phyloP scores from a whole-genome alignment of 2,797 vertebrate species.

The Peromyscus eremicus region DNA sequence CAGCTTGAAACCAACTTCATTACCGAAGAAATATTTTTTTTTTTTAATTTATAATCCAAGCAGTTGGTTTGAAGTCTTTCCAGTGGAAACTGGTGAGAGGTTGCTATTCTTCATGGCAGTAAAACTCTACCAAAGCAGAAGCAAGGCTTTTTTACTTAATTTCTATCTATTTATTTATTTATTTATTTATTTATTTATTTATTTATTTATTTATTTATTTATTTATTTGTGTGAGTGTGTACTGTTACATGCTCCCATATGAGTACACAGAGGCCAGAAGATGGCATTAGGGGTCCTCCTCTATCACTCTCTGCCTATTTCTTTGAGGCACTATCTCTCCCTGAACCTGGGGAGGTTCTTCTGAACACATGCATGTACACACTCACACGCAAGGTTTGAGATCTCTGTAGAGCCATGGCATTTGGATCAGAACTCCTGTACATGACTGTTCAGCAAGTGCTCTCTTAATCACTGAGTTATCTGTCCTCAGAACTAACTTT shows the following conservation, averaged over 20 bases:
- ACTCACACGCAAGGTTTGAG: background rate
- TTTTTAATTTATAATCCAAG: background rate
- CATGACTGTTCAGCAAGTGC: background rate
- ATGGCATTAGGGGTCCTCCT: background rate
- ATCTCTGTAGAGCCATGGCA: background rate
- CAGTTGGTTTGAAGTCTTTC: constrained; percentile 62
- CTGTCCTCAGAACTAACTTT: background rate
- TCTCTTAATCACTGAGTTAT: background rate
- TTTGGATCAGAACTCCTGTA: background rate
- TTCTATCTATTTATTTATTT: background rate
- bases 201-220: background rate
- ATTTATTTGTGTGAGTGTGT: background rate
- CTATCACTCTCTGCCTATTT: background rate
- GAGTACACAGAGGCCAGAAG: background rate
- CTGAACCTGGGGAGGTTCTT: background rate
- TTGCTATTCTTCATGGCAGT: background rate
- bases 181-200: background rate
- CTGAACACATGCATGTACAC: background rate
- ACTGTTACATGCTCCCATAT: background rate
- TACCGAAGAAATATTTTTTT: constrained; percentile 36
- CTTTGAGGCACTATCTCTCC: background rate
- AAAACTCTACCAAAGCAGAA: background rate
- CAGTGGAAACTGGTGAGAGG: constrained; percentile 58
- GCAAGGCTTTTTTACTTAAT: background rate
- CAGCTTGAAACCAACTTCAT: constrained; percentile 59